Conservation (phyloP, 2,888 invertebrate genomes). For the Platycheirus rosarum region DNA sequence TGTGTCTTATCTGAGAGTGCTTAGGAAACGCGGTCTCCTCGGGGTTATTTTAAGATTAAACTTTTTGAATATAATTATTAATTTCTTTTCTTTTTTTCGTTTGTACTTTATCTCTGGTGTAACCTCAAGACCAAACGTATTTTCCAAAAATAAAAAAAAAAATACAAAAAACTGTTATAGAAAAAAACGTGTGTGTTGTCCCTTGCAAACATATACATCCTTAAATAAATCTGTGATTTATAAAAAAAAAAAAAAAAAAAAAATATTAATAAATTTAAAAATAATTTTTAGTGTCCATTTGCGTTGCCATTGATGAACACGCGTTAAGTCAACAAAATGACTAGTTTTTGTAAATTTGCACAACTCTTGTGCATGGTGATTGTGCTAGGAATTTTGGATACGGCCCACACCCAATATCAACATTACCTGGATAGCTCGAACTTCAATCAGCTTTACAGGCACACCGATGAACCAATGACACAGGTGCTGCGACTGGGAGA, state of each 20-base stretch:
- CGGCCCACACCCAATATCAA: conserved; percentile 77
- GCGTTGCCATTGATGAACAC: conserved; percentile 10
- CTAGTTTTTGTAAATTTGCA: conserved; percentile 68
- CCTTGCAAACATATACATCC: conserved; percentile 32
- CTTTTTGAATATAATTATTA: conserved; percentile 24
- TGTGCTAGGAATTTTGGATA: conserved; percentile 60
- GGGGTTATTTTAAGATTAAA: conserved; percentile 59
- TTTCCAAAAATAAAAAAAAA: conserved; percentile 42
- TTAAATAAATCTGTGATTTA: conserved; percentile 69
- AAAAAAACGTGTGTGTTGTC: conserved; percentile 48
- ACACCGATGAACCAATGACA: conserved; percentile 75
- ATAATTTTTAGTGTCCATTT: conserved; percentile 41
- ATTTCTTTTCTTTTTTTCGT: conserved; percentile 14
- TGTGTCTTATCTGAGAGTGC: conserved; percentile 43
- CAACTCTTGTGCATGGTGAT: conserved; percentile 76
- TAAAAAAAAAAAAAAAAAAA: conserved; percentile 52
- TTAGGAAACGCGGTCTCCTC: conserved; percentile 34
- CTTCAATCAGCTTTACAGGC: conserved; percentile 79
- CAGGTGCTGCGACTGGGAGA: conserved; percentile 79
- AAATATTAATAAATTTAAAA: conserved; percentile 45
- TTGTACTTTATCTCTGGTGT: conserved; percentile 26
- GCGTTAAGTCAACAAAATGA: conserved; percentile 55
- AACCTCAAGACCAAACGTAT: conserved; percentile 39
- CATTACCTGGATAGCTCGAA: conserved; percentile 78
- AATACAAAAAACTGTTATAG: conserved; percentile 6